Evolutionary conservation across 2,113 vertebrate genomes (phyloP).

Genomic region (Turnix velox): DNA sequence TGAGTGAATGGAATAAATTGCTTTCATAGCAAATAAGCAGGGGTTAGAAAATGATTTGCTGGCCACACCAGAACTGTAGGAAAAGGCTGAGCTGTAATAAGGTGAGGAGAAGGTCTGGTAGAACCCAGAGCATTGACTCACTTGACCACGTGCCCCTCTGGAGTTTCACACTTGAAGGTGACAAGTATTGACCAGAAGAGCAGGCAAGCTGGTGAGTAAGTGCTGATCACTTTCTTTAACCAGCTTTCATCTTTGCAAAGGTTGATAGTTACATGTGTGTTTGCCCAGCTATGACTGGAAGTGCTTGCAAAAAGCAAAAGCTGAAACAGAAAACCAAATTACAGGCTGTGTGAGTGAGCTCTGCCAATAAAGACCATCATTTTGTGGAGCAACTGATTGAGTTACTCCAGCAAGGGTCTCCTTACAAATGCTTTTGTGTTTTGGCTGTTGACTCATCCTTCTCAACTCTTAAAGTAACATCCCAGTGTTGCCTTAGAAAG

Average conservation of each 20-base stretch:
- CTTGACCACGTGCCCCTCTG: neutral
- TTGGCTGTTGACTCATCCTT: slow-evolving; percentile 29
- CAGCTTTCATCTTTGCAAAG: neutral
- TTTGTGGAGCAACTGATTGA: neutral
- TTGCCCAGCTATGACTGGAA: neutral
- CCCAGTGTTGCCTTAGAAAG: slow-evolving; percentile 31
- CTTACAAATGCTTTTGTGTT: slow-evolving; percentile 26
- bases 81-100: neutral
- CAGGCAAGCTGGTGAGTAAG: neutral
- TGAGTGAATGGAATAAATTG: neutral
- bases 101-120: neutral
- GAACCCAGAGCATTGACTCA: neutral
- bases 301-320: neutral
- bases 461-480: neutral
- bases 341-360: neutral
- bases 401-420: neutral
- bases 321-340: neutral
- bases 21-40: neutral
- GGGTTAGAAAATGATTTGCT: neutral
- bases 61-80: no score
- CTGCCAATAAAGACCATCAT: neutral
- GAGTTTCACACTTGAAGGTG: neutral
- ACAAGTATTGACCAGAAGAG: neutral
- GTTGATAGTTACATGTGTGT: neutral
- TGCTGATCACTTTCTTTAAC: neutral